Conservation (phyloP, 2,888 invertebrate genomes). For the Exephanes ischioxanthus region DNA sequence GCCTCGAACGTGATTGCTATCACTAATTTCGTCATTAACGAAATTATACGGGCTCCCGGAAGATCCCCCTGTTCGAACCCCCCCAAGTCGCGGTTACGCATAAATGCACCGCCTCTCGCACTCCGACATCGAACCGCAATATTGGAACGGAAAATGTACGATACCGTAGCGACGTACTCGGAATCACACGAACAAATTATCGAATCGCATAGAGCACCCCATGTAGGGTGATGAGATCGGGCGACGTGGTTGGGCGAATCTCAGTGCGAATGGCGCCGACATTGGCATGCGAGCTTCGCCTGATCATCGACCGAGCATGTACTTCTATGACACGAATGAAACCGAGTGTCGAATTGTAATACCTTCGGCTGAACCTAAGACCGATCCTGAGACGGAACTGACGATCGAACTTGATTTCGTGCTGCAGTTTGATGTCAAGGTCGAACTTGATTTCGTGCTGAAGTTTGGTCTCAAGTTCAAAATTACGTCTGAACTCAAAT, state of each 20-base stretch:
- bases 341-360: too few species aligned
- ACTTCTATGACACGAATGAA: too few species aligned
- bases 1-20: conserved; percentile 64
- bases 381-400: too few species aligned
- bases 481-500: too few species aligned
- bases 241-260: not conserved
- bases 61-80: conserved; percentile 27
- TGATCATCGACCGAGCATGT: not conserved
- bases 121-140: conserved; percentile 2
- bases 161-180: conserved; percentile 1
- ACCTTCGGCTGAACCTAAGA: too few species aligned
- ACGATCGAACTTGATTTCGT: too few species aligned
- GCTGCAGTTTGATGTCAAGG: too few species aligned
- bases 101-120: not conserved
- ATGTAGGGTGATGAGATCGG: not conserved
- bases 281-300: not conserved
- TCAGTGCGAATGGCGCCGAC: not conserved
- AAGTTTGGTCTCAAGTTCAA: too few species aligned
- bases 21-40: conserved; percentile 66
- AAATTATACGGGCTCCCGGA: conserved; percentile 57
- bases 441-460: too few species aligned
- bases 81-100: conserved; percentile 45
- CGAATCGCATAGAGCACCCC: not conserved
- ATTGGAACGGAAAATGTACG: not conserved
- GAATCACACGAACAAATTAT: not conserved